Evolutionary conservation across 2,113 vertebrate species (phyloP).

Genomic region (Cyphomyrus discorhynchus): DNA sequence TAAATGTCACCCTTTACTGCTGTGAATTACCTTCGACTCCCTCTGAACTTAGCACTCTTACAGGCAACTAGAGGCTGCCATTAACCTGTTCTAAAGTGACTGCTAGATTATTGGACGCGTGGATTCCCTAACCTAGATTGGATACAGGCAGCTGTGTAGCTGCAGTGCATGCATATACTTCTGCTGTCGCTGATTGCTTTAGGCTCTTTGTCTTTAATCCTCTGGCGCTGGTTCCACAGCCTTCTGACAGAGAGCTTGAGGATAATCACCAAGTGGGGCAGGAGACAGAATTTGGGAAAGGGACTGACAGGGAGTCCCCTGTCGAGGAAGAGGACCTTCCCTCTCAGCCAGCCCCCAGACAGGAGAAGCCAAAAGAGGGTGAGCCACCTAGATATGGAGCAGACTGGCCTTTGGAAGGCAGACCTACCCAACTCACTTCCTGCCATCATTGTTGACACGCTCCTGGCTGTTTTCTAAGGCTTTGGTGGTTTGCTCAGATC

Average conservation of each 20-base stretch:
- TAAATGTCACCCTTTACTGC: not conserved
- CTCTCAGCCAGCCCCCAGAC: conserved; percentile 17
- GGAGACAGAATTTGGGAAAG: not conserved
- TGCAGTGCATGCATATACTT: not conserved
- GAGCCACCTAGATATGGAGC: not conserved
- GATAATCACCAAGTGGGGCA: not conserved
- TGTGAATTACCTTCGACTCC: not conserved
- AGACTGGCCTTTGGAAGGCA: not conserved
- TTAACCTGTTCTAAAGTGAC: not conserved
- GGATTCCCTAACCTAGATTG: not conserved
- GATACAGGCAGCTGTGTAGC: not conserved
- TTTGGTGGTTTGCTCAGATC: not conserved
- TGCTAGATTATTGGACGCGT: not conserved
- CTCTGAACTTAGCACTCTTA: not conserved
- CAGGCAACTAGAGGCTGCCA: not conserved
- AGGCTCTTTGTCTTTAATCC: not conserved
- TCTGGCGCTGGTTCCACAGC: not conserved
- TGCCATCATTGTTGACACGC: not conserved
- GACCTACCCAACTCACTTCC: not conserved
- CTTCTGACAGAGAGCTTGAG: not conserved
- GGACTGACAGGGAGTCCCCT: not conserved
- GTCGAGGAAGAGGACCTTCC: not conserved
- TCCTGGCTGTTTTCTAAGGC: not conserved
- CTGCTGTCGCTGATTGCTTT: not conserved
- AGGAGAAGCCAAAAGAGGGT: conserved; percentile 18